Percentiles rank a stretch among this genome's conserved stretches.
Conservation (phyloP, 1,140 invertebrate genomes). For the Drosophila mauritiana region DNA sequence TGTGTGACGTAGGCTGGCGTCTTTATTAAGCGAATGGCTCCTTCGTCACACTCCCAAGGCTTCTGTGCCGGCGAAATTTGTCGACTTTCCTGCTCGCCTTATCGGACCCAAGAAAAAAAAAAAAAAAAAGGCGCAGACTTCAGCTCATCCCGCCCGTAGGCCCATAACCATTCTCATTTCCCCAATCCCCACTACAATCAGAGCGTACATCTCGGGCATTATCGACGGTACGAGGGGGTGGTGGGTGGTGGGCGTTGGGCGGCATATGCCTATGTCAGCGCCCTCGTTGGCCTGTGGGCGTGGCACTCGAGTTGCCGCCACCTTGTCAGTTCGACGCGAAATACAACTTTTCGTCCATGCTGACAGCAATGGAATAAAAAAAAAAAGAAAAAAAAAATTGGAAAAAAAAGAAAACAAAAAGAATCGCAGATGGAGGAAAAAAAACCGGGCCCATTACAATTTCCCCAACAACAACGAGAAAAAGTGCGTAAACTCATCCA, state of each 20-base stretch:
- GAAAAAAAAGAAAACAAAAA: constrained; percentile 4
- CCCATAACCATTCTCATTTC: constrained; percentile 2
- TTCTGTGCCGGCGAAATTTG: constrained; percentile 16
- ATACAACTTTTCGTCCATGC: constrained; percentile 38
- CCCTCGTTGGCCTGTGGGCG: constrained; percentile 50
- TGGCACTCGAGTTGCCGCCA: background rate
- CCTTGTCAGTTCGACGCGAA: constrained; percentile 4
- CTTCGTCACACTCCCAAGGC: background rate
- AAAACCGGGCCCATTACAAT: constrained; percentile 53
- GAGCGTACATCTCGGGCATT: constrained; percentile 24
- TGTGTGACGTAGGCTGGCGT: constrained; percentile 11
- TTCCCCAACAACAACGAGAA: constrained; percentile 9
- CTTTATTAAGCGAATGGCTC: constrained; percentile 32
- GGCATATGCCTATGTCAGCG: constrained; percentile 58
- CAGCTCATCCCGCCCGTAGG: background rate
- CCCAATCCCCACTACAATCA: constrained; percentile 2
- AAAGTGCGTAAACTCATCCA: constrained; percentile 63
- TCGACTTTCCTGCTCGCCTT: constrained; percentile 10
- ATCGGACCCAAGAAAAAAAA: background rate
- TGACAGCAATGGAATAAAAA: constrained; percentile 7
- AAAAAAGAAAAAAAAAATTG: background rate
- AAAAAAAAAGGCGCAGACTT: background rate
- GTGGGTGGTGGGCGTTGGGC: background rate
- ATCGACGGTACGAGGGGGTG: background rate
- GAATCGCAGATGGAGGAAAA: constrained; percentile 3